A percentile compares a stretch with the other conserved stretches of the same genome.
phyloP scores from a whole-genome alignment of 2,797 vertebrate genomes.

The Siniperca obscura region DNA sequence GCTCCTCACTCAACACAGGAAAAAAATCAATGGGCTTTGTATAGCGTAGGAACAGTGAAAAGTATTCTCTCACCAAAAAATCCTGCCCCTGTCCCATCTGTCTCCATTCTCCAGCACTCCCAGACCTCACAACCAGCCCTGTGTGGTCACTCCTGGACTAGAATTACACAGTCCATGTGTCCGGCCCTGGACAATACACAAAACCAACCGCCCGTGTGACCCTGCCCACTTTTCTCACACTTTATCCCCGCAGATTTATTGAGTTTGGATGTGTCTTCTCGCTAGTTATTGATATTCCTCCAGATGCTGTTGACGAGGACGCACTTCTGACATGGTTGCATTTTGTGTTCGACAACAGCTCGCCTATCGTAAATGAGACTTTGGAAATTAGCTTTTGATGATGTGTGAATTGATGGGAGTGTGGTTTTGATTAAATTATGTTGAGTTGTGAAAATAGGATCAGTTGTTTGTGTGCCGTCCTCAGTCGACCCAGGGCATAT shows the following conservation, averaged over 20 bases:
- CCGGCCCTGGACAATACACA: constrained; percentile 75
- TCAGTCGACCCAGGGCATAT: constrained; percentile 43
- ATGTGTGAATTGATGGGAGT: constrained; percentile 29
- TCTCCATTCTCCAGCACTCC: constrained; percentile 71
- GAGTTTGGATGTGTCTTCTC: constrained; percentile 26
- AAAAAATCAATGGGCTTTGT: constrained; percentile 87
- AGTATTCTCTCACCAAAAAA: constrained; percentile 78
- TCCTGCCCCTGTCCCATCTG: constrained; percentile 81
- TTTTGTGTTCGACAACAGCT: constrained; percentile 36
- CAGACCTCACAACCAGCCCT: constrained; percentile 77
- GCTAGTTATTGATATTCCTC: constrained; percentile 46
- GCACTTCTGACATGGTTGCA: constrained; percentile 11
- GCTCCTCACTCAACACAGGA: constrained; percentile 72
- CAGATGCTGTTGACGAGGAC: constrained; percentile 51
- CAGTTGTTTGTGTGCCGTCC: constrained; percentile 48
- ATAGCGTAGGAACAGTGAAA: constrained; percentile 76
- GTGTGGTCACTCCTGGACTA: constrained; percentile 82
- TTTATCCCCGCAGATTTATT: constrained; percentile 50
- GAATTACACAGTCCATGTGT: constrained; percentile 84
- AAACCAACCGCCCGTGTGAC: constrained; percentile 51
- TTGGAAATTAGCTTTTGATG: constrained; percentile 40
- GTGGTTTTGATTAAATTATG: constrained; percentile 56
- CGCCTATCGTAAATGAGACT: background rate
- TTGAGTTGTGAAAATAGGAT: constrained; percentile 40
- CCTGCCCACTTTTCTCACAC: constrained; percentile 71